These are phyloP conservation scores for Eudemis profundana DNA, from an alignment of 2,888 invertebrate species.

Conservation along the genomic window DNA sequence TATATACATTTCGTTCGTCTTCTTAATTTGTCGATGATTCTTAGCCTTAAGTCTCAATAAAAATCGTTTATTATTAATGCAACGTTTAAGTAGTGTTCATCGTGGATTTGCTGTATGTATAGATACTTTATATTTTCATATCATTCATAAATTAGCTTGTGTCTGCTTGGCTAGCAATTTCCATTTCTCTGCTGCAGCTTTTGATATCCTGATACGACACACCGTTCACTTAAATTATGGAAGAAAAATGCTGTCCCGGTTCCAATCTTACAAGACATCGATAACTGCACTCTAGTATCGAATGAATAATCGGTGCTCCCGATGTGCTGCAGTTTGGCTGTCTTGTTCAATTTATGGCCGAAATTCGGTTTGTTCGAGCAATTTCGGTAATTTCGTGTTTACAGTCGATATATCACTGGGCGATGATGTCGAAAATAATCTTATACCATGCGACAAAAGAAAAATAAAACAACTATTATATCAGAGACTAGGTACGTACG, in stretches of 20 bases:
- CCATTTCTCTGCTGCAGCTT: background rate
- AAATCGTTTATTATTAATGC: no score
- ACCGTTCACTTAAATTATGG: background rate
- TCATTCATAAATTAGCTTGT: no score
- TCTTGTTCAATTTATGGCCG: slow-evolving; percentile 32
- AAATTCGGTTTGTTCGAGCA: slow-evolving; percentile 21
- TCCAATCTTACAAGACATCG: slow-evolving; percentile 4
- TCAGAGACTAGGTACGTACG: no score
- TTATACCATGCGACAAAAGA: background rate
- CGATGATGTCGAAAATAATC: slow-evolving; percentile 1
- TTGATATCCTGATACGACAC: background rate
- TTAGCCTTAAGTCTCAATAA: no score
- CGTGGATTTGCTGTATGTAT: no score
- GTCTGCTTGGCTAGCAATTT: no score
- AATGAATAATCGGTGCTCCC: slow-evolving; percentile 29
- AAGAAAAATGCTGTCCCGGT: background rate
- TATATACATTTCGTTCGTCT: no score
- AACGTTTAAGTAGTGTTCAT: no score
- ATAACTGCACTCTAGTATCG: background rate
- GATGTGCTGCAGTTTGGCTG: slow-evolving; percentile 31
- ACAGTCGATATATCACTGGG: slow-evolving; percentile 17
- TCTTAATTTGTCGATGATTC: no score
- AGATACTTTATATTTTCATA: no score
- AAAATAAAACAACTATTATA: no score
- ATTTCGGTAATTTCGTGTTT: slow-evolving; percentile 36